phyloP scores from a whole-genome alignment of 35 echinoderm and acorn worm species.

The Amphiura filiformis region DNA sequence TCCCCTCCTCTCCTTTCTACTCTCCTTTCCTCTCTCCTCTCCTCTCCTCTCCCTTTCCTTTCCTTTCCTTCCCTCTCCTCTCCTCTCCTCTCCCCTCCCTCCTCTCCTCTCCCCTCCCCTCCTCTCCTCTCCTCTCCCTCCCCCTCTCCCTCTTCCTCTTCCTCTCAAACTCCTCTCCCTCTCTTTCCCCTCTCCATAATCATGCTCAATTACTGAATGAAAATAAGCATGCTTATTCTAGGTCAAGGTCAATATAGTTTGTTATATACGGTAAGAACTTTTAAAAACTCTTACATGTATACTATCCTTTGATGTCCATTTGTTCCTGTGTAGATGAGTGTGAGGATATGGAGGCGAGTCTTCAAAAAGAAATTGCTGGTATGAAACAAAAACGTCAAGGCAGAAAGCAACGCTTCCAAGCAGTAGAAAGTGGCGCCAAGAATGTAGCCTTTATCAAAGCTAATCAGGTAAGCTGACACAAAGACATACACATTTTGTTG shows the following conservation, averaged over 20 bases:
- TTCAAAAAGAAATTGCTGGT: slow-evolving; percentile 58
- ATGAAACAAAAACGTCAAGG: slow-evolving; percentile 44
- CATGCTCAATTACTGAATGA: neutral
- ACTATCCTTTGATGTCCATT: no score
- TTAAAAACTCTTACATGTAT: no score
- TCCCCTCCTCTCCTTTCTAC: no score
- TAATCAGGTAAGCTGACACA: neutral
- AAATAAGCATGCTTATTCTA: no score
- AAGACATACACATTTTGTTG: neutral
- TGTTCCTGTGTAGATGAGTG: no score
- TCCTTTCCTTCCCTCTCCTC: neutral
- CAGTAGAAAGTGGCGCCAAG: slow-evolving; percentile 71
- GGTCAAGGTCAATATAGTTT: no score
- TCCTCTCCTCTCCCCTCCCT: neutral
- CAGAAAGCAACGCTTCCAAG: slow-evolving; percentile 56
- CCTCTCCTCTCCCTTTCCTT: neutral
- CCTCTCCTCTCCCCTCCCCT: neutral
- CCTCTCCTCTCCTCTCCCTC: neutral
- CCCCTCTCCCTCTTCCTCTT: neutral
- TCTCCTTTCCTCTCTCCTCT: neutral
- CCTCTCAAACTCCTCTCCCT: no score
- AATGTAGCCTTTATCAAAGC: slow-evolving; percentile 89
- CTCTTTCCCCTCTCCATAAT: neutral
- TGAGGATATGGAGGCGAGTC: slow-evolving; percentile 71
- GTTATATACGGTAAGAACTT: no score